A percentile compares a stretch with the other conserved stretches of the same genome.
Conservation (phyloP, 2,797 vertebrate genomes). For the Oreonectes daqikongensis region DNA sequence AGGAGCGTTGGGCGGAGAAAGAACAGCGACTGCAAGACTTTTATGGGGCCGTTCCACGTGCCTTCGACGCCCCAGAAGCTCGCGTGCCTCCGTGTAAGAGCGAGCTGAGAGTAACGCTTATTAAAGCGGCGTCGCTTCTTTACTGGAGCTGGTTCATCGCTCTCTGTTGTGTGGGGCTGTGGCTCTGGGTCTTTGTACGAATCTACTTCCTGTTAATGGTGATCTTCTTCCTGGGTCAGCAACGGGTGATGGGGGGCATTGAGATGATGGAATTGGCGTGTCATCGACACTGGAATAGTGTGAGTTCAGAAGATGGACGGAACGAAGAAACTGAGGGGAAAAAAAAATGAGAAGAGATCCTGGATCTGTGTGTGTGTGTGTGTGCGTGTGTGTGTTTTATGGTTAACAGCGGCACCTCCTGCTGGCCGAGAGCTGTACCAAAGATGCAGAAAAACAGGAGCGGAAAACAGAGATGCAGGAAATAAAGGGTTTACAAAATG, state of each 20-base stretch:
- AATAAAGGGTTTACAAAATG: not conserved
- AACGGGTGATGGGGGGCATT: slow-evolving; percentile 86
- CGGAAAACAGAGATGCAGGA: too few species aligned
- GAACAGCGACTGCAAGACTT: slow-evolving; percentile 86
- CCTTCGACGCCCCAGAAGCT: slow-evolving; percentile 77
- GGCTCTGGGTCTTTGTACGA: slow-evolving; percentile 78
- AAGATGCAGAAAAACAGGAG: not conserved
- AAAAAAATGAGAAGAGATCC: slow-evolving; percentile 21
- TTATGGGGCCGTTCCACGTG: slow-evolving; percentile 77
- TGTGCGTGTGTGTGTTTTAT: not conserved
- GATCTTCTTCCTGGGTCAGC: slow-evolving; percentile 80
- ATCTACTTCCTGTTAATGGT: slow-evolving; percentile 81
- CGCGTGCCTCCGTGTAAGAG: slow-evolving; percentile 90
- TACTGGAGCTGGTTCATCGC: slow-evolving; percentile 89
- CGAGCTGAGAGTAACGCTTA: slow-evolving; percentile 83
- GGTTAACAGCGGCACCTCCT: not conserved
- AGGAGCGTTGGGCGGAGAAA: slow-evolving; percentile 91
- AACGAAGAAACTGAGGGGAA: not conserved
- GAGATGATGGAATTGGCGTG: slow-evolving; percentile 91
- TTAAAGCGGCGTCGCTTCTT: slow-evolving; percentile 85
- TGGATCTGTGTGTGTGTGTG: not conserved
- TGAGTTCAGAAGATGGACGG: not conserved
- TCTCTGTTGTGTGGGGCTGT: slow-evolving; percentile 77
- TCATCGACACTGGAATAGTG: slow-evolving; percentile 75
- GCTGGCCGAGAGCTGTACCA: slow-evolving; percentile 26